phyloP scores from a whole-genome alignment of 2,113 vertebrate species.

The Caranx melampygus region DNA sequence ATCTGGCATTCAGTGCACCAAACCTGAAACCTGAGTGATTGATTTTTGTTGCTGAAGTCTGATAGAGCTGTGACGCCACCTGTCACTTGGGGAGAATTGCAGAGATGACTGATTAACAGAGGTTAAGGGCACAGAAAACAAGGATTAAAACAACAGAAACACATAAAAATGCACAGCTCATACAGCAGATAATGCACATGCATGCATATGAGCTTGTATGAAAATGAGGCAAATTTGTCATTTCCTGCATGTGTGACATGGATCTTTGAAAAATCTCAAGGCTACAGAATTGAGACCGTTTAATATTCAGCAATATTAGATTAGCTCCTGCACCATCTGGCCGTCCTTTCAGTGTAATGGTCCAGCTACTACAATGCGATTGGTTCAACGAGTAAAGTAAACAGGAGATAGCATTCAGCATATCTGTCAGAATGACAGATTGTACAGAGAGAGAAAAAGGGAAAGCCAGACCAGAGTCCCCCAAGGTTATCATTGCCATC shows the following conservation, averaged over 20 bases:
- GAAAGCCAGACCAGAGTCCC: background rate
- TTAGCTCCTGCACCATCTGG: slow-evolving; percentile 43
- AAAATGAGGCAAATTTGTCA: background rate
- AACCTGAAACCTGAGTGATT: slow-evolving; percentile 11
- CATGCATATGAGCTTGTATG: background rate
- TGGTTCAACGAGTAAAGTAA: slow-evolving; percentile 40
- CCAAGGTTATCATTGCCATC: background rate
- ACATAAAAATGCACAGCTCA: background rate
- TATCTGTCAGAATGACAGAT: slow-evolving; percentile 15
- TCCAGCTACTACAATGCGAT: slow-evolving; percentile 26
- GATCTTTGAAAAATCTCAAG: slow-evolving; percentile 24
- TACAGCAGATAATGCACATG: background rate
- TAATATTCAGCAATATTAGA: slow-evolving; percentile 63
- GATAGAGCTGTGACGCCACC: background rate
- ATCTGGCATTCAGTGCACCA: slow-evolving; percentile 15
- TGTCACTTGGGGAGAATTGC: slow-evolving; percentile 15
- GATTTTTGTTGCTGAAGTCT: slow-evolving; percentile 23
- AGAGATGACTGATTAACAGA: slow-evolving; percentile 20
- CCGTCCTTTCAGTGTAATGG: slow-evolving; percentile 22
- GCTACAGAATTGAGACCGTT: slow-evolving; percentile 20
- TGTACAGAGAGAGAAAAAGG: background rate
- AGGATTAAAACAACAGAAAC: background rate
- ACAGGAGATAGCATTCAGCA: background rate
- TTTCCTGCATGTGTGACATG: slow-evolving; percentile 24
- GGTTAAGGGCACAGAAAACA: background rate